Evolutionary conservation across 2,797 vertebrate genomes (phyloP), one percentile per base, ranked within the genome.

Genomic region (Hoplostethus atlanticus): DNA sequence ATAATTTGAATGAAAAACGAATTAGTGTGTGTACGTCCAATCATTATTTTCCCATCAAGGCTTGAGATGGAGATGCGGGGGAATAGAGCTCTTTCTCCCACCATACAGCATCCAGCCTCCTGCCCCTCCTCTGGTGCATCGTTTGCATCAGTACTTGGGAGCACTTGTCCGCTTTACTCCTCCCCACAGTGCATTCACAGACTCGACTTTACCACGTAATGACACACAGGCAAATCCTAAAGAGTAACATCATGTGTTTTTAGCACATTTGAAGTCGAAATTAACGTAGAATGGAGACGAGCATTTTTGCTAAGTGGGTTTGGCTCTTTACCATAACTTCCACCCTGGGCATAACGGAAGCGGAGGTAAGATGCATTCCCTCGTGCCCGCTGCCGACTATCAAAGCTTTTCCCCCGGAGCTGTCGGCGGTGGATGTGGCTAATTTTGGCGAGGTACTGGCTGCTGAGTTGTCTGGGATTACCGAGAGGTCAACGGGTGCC

Each of bases 351-450:
- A 92, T 89, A 83, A 86, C 90, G 63, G 75, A 84, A 42, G 93
- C 94, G 81, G 95, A 95, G 91, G 91, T 94, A 66, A 94, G 92
- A 92, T 95, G 95, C 94, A 80, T 88, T 64, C 90, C 93, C 70
- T 93, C 92, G 17, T 95, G 95, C 88, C 90, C 84, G 68, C 81
- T 81, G 58, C 83, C 87, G 62, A 75, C 64, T 2, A 68, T 77
- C 68, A 64, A 69, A 3, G 83, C 86, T 0, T 59, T 50, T 68
- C 78, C 83, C 13, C 70, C 68, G 76, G 89, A 90, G 64, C 64
- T 79, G 47, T 68, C 70, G 3, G 64, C 44, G 63, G 68, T 76
- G 87, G 88, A 90, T 79, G 77, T 60, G 61, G 34, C 63, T 8
- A 1, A 61, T 77, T 84, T 85, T 73, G 87, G 57, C 64, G 89